Evolutionary conservation across 64 coral and sea anemone genomes (phyloP).

Genomic region (Actinia equina): DNA sequence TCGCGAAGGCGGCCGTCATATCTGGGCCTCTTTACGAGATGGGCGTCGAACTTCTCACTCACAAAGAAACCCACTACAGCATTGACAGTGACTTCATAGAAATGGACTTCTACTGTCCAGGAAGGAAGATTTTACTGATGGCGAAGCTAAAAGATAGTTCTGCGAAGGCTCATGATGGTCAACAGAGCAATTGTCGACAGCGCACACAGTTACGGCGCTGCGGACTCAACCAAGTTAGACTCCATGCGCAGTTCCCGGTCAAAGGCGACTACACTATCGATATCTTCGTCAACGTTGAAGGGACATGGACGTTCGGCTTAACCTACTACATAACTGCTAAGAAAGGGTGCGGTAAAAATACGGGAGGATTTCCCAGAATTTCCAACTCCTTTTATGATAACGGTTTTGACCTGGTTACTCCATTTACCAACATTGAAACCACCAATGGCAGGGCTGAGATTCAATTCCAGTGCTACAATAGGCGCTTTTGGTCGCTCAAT

Average conservation of each 20-base stretch:
- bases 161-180: background rate
- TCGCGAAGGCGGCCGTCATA: constrained; percentile 33
- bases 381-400: constrained; percentile 30
- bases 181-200: background rate
- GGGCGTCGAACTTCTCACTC: constrained; percentile 31
- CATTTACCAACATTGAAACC: constrained; percentile 43
- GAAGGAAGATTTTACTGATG: constrained; percentile 30
- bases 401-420: constrained; percentile 27
- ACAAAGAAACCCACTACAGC: constrained; percentile 42
- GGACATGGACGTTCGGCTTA: constrained; percentile 41
- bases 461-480: constrained; percentile 10
- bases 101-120: constrained; percentile 47
- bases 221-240: constrained; percentile 17
- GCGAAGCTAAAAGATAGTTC: constrained; percentile 29
- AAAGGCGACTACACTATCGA: constrained; percentile 34
- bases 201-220: constrained; percentile 8
- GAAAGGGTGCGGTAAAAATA: constrained; percentile 1
- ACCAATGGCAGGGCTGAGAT: constrained; percentile 23
- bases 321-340: constrained; percentile 45
- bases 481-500: constrained; percentile 4
- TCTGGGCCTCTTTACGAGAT: constrained; percentile 13
- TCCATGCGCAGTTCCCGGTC: constrained; percentile 44
- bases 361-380: constrained; percentile 38
- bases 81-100: constrained; percentile 39
- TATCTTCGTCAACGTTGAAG: constrained; percentile 35